Percentiles rank a stretch among this genome's conserved stretches.
Evolutionary conservation across 2,113 vertebrate species (phyloP).

Genomic region (Vidua macroura): DNA sequence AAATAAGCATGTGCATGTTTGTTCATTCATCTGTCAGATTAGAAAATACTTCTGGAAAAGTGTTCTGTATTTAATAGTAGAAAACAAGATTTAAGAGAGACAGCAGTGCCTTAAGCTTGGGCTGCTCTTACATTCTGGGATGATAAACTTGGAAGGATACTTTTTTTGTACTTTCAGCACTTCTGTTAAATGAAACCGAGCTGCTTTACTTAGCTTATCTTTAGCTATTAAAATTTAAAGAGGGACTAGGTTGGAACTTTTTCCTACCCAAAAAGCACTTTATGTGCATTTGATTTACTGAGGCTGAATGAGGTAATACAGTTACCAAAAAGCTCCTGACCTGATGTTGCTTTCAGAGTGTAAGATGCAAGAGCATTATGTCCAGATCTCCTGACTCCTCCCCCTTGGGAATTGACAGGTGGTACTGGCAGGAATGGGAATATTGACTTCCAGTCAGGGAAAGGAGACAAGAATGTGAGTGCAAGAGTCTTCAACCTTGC

Average conservation of each 20-base stretch:
- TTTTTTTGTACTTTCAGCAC: background rate
- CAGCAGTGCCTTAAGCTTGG: background rate
- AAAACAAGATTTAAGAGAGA: background rate
- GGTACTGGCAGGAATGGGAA: background rate
- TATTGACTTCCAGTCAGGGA: too few relatives aligned
- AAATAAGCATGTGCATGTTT: background rate
- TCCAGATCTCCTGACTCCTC: background rate
- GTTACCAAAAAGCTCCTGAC: background rate
- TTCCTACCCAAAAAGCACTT: background rate
- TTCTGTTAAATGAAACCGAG: background rate
- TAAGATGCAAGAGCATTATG: accelerated
- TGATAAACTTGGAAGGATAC: background rate
- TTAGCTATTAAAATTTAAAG: background rate
- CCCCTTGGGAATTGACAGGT: accelerated
- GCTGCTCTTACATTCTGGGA: background rate
- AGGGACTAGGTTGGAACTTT: background rate
- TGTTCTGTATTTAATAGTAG: background rate
- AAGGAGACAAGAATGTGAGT: accelerated
- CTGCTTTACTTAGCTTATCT: background rate
- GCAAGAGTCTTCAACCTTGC: background rate
- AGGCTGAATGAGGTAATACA: background rate
- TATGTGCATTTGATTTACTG: background rate
- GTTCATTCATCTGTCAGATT: background rate
- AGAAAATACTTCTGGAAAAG: background rate
- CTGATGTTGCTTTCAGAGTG: background rate